These are phyloP conservation scores for Sprattus sprattus DNA, from an alignment of 2,113 vertebrate genomes.

Conservation along the genomic window DNA sequence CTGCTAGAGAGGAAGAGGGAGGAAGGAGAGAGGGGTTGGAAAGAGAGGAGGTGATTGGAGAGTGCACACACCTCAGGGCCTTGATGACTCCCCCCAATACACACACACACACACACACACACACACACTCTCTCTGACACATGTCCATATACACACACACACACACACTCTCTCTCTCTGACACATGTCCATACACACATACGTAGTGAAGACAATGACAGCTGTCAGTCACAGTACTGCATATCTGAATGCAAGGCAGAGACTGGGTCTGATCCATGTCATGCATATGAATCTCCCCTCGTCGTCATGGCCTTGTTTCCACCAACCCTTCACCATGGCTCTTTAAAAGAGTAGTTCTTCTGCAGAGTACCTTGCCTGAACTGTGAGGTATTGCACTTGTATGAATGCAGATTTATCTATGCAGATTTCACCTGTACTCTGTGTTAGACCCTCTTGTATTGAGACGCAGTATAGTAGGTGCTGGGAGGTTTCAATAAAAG, in stretches of 20 bases:
- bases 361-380: too few species aligned
- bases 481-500: slow-evolving; percentile 56
- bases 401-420: too few species aligned
- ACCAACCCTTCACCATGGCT: background rate
- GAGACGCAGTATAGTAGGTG: slow-evolving; percentile 48
- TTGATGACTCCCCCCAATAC: background rate
- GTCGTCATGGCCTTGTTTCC: background rate
- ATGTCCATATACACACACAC: background rate
- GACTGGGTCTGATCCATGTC: background rate
- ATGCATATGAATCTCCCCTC: background rate
- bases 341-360: background rate
- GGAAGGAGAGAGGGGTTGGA: background rate
- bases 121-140: background rate
- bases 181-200: background rate
- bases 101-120: slow-evolving; percentile 7
- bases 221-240: background rate
- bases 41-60: background rate
- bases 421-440: too few species aligned
- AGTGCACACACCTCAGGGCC: slow-evolving; percentile 4
- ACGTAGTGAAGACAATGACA: background rate
- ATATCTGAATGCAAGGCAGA: background rate
- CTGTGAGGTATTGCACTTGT: too few species aligned
- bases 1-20: background rate
- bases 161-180: background rate
- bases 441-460: slow-evolving; percentile 24